These are phyloP conservation scores for Chiroxiphia lanceolata DNA, from an alignment of 2,797 vertebrate genomes.

Conservation along the genomic window DNA sequence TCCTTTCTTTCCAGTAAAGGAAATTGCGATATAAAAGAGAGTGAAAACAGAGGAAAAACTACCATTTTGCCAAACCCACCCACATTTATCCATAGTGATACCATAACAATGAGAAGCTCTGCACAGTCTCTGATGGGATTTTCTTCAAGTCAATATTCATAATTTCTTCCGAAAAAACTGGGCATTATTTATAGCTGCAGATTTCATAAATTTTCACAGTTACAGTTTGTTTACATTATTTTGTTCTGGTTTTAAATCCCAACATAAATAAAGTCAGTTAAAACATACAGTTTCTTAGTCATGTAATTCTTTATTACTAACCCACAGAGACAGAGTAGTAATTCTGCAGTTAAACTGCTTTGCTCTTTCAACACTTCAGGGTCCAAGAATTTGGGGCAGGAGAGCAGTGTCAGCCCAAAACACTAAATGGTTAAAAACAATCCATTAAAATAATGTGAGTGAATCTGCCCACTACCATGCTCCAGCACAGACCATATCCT, in stretches of 20 bases:
- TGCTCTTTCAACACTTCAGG: neutral
- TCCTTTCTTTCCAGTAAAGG: neutral
- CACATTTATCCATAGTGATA: neutral
- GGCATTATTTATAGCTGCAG: neutral
- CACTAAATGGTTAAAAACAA: neutral
- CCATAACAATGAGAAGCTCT: neutral
- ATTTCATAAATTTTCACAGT: neutral
- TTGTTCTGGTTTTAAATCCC: neutral
- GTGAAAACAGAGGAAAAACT: neutral
- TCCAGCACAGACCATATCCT: neutral
- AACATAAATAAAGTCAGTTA: neutral
- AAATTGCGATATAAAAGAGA: neutral
- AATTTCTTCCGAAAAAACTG: neutral
- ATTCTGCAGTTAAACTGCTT: neutral
- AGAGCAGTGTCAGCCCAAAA: neutral
- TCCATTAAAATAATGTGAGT: neutral
- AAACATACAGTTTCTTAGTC: neutral
- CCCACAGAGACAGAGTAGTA: neutral
- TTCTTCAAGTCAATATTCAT: neutral
- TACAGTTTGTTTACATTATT: neutral
- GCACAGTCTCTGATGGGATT: fast-evolving
- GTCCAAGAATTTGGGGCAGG: neutral
- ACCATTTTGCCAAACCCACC: neutral
- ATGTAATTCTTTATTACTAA: neutral
- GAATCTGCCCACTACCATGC: neutral